phyloP scores from a whole-genome alignment of 1,140 invertebrate genomes.

The Pseudomyrmex flavicornis region DNA sequence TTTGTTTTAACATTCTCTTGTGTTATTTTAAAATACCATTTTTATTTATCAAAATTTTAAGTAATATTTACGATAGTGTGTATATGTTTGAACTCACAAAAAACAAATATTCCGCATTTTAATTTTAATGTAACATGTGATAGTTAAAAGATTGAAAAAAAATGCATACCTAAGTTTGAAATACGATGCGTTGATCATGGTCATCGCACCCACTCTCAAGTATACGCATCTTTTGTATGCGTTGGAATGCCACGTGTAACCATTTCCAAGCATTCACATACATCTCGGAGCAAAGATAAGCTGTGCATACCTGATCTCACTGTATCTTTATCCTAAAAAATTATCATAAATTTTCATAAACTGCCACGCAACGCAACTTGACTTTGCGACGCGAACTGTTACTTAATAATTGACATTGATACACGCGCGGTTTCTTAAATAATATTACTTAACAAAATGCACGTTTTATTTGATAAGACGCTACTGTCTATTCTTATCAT shows the following conservation, averaged over 20 bases:
- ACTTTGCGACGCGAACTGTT: slow-evolving; percentile 2
- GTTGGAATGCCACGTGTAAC: slow-evolving; percentile 12
- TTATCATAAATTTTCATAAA: slow-evolving; percentile 41
- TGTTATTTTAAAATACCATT: neutral
- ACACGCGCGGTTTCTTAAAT: neutral
- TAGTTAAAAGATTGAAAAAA: neutral
- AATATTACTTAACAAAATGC: neutral
- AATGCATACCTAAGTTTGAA: neutral
- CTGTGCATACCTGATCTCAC: neutral
- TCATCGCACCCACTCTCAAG: slow-evolving; percentile 26
- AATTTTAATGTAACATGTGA: neutral
- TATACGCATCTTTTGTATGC: slow-evolving; percentile 14
- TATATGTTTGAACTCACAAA: neutral
- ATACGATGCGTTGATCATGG: slow-evolving; percentile 8
- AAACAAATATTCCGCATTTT: neutral
- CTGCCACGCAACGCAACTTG: neutral
- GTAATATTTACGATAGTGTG: too few relatives aligned
- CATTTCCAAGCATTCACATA: neutral
- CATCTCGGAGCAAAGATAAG: neutral
- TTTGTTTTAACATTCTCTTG: slow-evolving; percentile 6
- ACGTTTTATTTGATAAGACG: neutral
- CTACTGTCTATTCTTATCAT: too few relatives aligned
- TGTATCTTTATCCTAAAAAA: neutral
- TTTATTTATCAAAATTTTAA: neutral
- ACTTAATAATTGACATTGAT: neutral